A percentile compares a stretch with the other conserved stretches of the same genome.
Conservation (phyloP, 2,797 vertebrate species). For the Chelmon rostratus region DNA sequence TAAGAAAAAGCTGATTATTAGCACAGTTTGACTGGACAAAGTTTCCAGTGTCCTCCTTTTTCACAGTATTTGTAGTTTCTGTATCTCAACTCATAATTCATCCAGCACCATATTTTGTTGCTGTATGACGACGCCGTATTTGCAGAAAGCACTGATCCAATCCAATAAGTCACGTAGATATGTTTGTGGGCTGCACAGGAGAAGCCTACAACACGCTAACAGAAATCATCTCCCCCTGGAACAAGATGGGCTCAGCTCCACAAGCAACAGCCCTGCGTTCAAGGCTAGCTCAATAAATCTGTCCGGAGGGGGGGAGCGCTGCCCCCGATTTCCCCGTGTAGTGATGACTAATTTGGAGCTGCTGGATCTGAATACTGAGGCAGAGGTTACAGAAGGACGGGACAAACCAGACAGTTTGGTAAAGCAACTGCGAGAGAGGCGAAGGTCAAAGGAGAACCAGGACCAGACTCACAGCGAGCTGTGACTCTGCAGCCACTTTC, state of each 20-base stretch:
- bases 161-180: slow-evolving; percentile 47
- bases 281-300: slow-evolving; percentile 90
- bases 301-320: slow-evolving; percentile 23
- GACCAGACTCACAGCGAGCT: too few species aligned
- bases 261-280: slow-evolving; percentile 77
- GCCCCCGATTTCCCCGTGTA: slow-evolving; percentile 47
- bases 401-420: slow-evolving; percentile 30
- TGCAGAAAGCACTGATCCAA: slow-evolving; percentile 12
- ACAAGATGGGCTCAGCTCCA: slow-evolving; percentile 79
- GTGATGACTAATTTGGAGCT: slow-evolving; percentile 75
- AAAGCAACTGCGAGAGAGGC: slow-evolving; percentile 1
- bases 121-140: slow-evolving; percentile 19
- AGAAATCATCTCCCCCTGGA: slow-evolving; percentile 49
- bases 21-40: not conserved
- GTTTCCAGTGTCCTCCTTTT: slow-evolving; percentile 4
- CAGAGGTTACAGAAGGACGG: slow-evolving; percentile 67
- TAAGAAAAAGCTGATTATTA: not conserved
- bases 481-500: not conserved
- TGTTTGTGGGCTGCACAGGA: slow-evolving; percentile 36
- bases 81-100: slow-evolving; percentile 26
- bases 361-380: slow-evolving; percentile 68
- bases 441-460: not conserved
- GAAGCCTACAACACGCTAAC: slow-evolving; percentile 20
- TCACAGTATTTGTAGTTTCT: slow-evolving; percentile 11
- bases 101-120: not conserved